phyloP scores from a whole-genome alignment of 1,140 invertebrate genomes.

The Drosophila leontia region DNA sequence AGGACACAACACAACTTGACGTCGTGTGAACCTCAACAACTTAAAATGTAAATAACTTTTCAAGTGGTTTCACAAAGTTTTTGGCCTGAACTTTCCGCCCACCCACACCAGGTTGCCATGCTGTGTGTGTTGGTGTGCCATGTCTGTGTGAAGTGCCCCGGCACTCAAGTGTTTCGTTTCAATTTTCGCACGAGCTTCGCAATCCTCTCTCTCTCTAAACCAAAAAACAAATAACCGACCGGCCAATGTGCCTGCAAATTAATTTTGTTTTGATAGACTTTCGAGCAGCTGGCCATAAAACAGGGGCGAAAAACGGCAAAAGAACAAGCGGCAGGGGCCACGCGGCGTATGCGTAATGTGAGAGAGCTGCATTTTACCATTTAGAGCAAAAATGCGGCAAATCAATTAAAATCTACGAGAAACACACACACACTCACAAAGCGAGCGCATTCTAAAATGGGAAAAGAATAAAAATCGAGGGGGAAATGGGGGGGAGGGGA shows the following conservation, averaged over 20 bases:
- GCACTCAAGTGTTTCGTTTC: conserved; percentile 81
- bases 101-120: background rate
- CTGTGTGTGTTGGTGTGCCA: conserved; percentile 1
- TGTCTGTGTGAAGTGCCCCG: conserved; percentile 61
- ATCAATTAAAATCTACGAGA: conserved; percentile 71
- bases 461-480: background rate
- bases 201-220: conserved; percentile 24
- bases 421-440: background rate
- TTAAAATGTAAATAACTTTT: conserved; percentile 84
- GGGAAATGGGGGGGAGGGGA: too few relatives aligned
- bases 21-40: conserved; percentile 83
- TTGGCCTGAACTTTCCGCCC: conserved; percentile 61
- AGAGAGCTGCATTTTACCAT: conserved; percentile 49
- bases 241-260: conserved; percentile 66
- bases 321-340: conserved; percentile 17
- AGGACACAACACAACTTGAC: conserved; percentile 78
- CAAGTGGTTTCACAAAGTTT: conserved; percentile 82
- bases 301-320: conserved; percentile 33
- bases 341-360: conserved; percentile 64
- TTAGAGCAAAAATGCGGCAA: conserved; percentile 55
- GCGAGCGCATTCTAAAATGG: conserved; percentile 24
- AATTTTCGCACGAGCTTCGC: conserved; percentile 72
- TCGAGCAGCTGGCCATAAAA: conserved; percentile 52
- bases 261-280: conserved; percentile 82
- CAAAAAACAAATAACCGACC: conserved; percentile 49